Evolutionary conservation across 2,888 invertebrate species (phyloP).

Genomic region (Chrysomela aeneicollis): DNA sequence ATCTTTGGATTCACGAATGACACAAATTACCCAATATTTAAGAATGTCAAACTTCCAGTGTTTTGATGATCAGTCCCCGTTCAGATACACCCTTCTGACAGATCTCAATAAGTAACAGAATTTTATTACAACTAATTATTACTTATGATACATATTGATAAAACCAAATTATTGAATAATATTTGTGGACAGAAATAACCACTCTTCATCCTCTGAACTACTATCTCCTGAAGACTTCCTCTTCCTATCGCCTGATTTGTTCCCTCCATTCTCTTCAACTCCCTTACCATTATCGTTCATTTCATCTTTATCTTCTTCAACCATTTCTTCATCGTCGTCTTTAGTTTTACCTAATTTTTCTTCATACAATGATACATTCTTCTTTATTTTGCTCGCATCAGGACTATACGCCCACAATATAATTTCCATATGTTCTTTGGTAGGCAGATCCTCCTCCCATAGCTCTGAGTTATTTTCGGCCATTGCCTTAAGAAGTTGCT

Average conservation of each 20-base stretch:
- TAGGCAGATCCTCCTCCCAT: slow-evolving; percentile 73
- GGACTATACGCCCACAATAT: slow-evolving; percentile 82
- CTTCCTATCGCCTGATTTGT: slow-evolving; percentile 43
- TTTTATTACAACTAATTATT: too few species aligned
- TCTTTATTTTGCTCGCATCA: slow-evolving; percentile 73
- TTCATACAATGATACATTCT: slow-evolving; percentile 61
- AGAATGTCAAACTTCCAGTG: too few species aligned
- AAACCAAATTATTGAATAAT: too few species aligned
- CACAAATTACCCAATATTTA: too few species aligned
- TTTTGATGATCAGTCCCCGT: too few species aligned
- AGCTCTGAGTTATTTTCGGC: slow-evolving; percentile 70
- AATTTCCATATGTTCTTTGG: slow-evolving; percentile 71
- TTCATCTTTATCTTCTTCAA: slow-evolving; percentile 36
- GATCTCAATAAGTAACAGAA: too few species aligned
- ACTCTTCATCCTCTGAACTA: slow-evolving; percentile 51
- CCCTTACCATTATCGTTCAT: slow-evolving; percentile 32
- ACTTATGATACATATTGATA: too few species aligned
- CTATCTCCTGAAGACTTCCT: slow-evolving; percentile 50
- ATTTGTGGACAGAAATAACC: too few species aligned
- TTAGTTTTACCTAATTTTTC: slow-evolving; percentile 59
- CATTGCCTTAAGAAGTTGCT: slow-evolving; percentile 65
- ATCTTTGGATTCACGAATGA: too few species aligned
- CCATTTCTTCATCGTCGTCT: slow-evolving; percentile 40
- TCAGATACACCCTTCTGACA: too few species aligned
- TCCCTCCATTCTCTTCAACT: slow-evolving; percentile 29